A percentile compares a stretch with the other conserved stretches of the same genome.
Conservation (phyloP, 2,888 invertebrate species). For the Lutraria lutraria region DNA sequence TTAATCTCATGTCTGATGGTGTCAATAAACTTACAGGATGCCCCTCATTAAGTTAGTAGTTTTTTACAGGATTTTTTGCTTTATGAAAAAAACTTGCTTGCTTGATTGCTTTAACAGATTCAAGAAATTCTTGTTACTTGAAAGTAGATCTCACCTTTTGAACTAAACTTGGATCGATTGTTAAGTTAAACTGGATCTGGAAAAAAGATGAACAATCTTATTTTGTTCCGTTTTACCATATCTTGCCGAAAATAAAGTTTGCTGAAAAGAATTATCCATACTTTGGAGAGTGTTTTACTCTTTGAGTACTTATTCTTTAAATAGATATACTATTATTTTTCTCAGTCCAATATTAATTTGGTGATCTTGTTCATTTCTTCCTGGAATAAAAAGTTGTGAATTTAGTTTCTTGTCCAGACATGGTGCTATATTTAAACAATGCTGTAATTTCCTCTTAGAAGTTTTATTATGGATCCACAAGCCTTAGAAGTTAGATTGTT, state of each 20-base stretch:
- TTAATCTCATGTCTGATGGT: background rate
- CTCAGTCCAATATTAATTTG: no score
- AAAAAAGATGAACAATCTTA: no score
- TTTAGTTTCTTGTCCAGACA: background rate
- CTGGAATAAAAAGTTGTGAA: background rate
- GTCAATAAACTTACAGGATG: background rate
- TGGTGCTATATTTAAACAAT: background rate
- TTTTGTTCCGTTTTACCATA: no score
- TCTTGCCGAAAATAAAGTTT: no score
- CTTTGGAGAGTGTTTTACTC: no score
- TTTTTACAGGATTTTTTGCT: background rate
- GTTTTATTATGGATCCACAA: background rate
- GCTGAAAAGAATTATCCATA: no score
- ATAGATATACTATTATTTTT: no score
- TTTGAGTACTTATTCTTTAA: no score
- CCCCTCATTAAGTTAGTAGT: background rate
- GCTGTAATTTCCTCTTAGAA: background rate
- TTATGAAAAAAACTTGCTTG: background rate
- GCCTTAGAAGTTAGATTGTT: background rate
- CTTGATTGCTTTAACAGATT: background rate
- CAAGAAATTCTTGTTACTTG: constrained; percentile 7
- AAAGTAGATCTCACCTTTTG: background rate
- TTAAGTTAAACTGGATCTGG: no score
- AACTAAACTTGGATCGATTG: background rate
- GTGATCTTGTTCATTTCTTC: background rate